These are phyloP conservation scores for Glyptemys insculpta DNA, from an alignment of 2,797 vertebrate species.

Conservation along the genomic window DNA sequence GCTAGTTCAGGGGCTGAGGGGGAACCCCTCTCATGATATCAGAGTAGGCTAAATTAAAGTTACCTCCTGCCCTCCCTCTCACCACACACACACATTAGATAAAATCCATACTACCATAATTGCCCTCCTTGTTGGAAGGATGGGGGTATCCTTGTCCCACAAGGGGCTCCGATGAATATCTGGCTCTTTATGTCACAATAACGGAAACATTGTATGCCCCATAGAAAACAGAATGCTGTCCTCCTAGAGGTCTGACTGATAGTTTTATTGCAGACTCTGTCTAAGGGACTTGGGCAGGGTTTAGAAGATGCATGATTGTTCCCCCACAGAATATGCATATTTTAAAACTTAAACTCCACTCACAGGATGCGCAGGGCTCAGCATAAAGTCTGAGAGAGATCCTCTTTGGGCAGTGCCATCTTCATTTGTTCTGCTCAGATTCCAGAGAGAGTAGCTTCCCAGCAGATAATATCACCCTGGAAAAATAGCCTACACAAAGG, in stretches of 20 bases:
- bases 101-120: neutral
- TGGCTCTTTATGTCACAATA: too few relatives aligned
- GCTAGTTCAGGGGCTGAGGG: neutral
- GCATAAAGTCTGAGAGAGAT: neutral
- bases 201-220: neutral
- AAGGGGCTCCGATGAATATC: neutral
- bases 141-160: neutral
- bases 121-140: neutral
- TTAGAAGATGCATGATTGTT: neutral
- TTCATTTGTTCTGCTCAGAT: neutral
- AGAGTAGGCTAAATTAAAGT: neutral
- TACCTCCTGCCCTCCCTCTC: neutral
- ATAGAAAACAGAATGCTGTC: neutral
- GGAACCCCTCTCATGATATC: neutral
- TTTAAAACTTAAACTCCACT: neutral
- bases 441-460: neutral
- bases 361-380: neutral
- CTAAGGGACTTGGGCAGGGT: neutral
- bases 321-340: neutral
- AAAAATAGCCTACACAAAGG: neutral
- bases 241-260: neutral
- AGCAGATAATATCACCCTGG: neutral
- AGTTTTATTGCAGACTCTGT: neutral
- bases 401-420: neutral
- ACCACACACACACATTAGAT: neutral